These are phyloP conservation scores for Amazona vittata DNA, from an alignment of 2,113 vertebrate species.

Conservation along the genomic window DNA sequence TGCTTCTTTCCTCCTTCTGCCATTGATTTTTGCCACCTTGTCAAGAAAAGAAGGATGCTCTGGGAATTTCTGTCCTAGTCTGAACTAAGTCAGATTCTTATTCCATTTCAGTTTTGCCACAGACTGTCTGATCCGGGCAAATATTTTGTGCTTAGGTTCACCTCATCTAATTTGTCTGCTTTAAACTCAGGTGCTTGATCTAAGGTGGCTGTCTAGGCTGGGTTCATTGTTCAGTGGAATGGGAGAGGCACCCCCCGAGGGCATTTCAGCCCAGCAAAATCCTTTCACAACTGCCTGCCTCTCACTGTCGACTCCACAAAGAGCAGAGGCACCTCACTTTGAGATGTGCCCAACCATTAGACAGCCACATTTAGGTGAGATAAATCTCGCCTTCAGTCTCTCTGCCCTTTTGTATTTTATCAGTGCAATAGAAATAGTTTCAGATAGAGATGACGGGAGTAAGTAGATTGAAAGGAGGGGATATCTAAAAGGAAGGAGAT, in stretches of 20 bases:
- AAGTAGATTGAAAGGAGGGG: neutral
- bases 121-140: neutral
- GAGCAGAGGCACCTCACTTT: neutral
- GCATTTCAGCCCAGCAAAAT: neutral
- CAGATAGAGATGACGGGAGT: neutral
- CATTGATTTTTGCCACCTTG: neutral
- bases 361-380: neutral
- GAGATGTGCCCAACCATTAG: neutral
- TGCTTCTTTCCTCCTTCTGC: neutral
- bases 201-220: neutral
- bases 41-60: neutral
- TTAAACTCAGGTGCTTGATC: neutral
- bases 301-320: neutral
- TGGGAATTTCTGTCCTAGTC: neutral
- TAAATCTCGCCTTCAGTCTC: neutral
- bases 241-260: neutral
- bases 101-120: neutral
- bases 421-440: constrained; percentile 21
- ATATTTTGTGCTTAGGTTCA: neutral
- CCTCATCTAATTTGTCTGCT: neutral
- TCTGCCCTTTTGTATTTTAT: neutral
- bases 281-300: neutral
- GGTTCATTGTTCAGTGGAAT: neutral
- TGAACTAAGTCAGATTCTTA: neutral
- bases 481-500: neutral